Percentiles rank a stretch among this genome's conserved stretches.
Conservation (phyloP, 2,888 invertebrate species). For the Hirtodrosophila confusa region DNA sequence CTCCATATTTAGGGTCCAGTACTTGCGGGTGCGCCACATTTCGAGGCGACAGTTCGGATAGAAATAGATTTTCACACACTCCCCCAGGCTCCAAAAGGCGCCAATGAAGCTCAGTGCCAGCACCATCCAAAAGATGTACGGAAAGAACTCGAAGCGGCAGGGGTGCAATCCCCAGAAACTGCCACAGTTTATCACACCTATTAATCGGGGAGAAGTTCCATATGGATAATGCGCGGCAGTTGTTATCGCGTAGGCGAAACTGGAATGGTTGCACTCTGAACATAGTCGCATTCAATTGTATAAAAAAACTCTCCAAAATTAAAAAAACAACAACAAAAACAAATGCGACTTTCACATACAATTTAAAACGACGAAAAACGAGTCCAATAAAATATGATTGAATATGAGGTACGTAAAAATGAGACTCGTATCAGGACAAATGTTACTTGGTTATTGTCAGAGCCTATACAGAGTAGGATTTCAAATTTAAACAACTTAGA, state of each 20-base stretch:
- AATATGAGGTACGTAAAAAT: no score
- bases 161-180: neutral
- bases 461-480: no score
- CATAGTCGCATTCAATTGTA: conserved; percentile 5
- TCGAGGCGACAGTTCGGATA: neutral
- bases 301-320: neutral
- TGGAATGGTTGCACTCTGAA: conserved; percentile 19
- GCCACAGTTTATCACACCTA: neutral
- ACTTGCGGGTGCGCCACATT: conserved; percentile 38
- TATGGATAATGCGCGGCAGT: conserved; percentile 15
- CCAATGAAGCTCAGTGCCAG: conserved; percentile 27
- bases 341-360: no score
- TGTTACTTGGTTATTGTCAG: no score
- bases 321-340: no score
- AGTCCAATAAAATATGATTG: no score
- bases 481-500: no score
- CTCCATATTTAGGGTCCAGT: neutral
- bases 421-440: no score
- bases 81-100: conserved; percentile 4
- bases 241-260: neutral
- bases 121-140: conserved; percentile 39
- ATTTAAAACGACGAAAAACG: neutral
- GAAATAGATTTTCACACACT: conserved; percentile 11
- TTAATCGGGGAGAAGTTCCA: conserved; percentile 21
- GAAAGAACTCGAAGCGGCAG: conserved; percentile 33